These are phyloP conservation scores for Xenopus tropicalis DNA, from an alignment of 2,113 vertebrate genomes.

Conservation along the genomic window DNA sequence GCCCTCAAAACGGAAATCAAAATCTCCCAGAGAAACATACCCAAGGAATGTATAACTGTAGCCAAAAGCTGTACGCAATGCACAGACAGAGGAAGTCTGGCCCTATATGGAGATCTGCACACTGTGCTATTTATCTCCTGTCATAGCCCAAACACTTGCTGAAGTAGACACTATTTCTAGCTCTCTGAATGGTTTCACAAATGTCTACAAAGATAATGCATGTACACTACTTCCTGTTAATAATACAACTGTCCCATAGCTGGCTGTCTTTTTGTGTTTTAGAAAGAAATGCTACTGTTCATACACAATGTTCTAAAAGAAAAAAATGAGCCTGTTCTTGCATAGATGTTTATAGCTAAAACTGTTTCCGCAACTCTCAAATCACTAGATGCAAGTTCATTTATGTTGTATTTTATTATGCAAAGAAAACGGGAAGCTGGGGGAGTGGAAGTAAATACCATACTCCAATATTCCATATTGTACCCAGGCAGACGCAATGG, in stretches of 20 bases:
- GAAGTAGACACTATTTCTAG: conserved; percentile 49
- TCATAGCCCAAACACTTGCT: conserved; percentile 45
- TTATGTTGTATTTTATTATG: too few species aligned
- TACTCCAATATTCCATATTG: not conserved
- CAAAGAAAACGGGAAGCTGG: not conserved
- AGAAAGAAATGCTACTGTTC: too few species aligned
- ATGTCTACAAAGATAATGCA: conserved; percentile 28
- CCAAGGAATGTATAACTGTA: conserved; percentile 75
- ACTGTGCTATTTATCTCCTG: conserved; percentile 57
- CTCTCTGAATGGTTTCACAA: conserved; percentile 47
- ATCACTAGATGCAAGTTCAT: too few species aligned
- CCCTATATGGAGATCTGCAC: conserved; percentile 83
- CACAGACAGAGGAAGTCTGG: conserved; percentile 77
- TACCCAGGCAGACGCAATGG: too few species aligned
- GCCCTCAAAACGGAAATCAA: conserved; percentile 93
- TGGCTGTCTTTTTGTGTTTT: not conserved
- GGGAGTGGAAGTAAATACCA: not conserved
- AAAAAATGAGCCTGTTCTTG: too few species aligned
- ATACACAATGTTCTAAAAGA: too few species aligned
- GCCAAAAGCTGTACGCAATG: conserved; percentile 84
- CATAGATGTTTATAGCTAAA: too few species aligned
- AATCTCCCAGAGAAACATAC: conserved; percentile 84
- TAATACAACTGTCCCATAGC: not conserved
- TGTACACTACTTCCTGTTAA: conserved; percentile 12
- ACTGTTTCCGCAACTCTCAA: too few species aligned